Conservation (phyloP, 2,113 vertebrate species). For the Trichomycterus rosablanca region DNA sequence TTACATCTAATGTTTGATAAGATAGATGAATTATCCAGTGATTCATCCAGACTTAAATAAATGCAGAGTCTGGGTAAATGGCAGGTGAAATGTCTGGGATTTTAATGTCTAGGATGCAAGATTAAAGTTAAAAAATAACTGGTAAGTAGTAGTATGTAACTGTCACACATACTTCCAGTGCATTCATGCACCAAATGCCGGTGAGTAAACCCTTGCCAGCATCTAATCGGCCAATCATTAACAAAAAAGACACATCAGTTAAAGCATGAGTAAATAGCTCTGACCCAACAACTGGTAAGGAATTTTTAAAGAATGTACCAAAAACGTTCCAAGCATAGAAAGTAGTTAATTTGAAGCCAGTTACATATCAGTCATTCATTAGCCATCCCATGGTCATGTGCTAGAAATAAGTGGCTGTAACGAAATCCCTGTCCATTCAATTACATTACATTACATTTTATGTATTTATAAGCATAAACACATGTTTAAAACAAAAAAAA, state of each 20-base stretch:
- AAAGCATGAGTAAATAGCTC: slow-evolving; percentile 8
- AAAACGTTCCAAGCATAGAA: neutral
- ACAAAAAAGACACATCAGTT: slow-evolving; percentile 8
- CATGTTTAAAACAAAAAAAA: too few relatives aligned
- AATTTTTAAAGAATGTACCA: slow-evolving; percentile 30
- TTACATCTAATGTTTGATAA: too few relatives aligned
- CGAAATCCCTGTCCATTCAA: too few relatives aligned
- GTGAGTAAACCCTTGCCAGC: neutral
- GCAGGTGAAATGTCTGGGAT: neutral
- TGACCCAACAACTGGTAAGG: neutral
- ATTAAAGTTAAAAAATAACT: slow-evolving; percentile 23
- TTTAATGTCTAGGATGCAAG: neutral
- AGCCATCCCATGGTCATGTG: too few relatives aligned
- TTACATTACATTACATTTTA: too few relatives aligned
- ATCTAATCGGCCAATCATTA: slow-evolving; percentile 22
- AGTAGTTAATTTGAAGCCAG: neutral
- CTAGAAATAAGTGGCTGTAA: too few relatives aligned
- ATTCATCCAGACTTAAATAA: slow-evolving; percentile 17
- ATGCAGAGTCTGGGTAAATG: neutral
- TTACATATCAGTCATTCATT: too few relatives aligned
- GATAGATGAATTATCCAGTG: too few relatives aligned
- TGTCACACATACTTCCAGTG: neutral
- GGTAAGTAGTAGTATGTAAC: neutral
- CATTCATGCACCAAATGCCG: slow-evolving; percentile 11
- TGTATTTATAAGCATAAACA: too few relatives aligned